phyloP scores from a whole-genome alignment of 1,140 invertebrate species.

The Telenomus remus region DNA sequence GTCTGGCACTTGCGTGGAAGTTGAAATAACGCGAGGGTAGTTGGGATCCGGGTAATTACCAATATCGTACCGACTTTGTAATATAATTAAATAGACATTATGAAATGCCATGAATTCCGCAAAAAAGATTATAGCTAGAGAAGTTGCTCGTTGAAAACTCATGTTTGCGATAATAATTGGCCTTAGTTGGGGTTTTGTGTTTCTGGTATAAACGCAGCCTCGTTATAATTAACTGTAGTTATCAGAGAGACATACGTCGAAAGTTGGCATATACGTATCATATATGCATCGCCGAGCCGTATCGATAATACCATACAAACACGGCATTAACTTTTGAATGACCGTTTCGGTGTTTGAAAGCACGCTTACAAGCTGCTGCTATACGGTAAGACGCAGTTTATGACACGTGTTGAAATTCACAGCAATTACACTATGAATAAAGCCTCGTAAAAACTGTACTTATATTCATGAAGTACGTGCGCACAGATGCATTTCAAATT shows the following conservation, averaged over 20 bases:
- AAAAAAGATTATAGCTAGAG: slow-evolving; percentile 31
- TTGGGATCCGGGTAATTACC: slow-evolving; percentile 42
- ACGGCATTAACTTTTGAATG: background rate
- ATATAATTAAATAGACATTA: slow-evolving; percentile 51
- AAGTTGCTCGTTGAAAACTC: slow-evolving; percentile 32
- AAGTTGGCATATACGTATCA: background rate
- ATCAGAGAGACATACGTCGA: background rate
- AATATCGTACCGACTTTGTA: slow-evolving; percentile 46
- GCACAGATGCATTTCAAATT: slow-evolving; percentile 22
- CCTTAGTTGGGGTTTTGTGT: slow-evolving; percentile 24
- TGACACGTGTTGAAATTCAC: slow-evolving; percentile 49
- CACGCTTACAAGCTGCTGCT: too few species aligned
- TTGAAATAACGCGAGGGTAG: slow-evolving; percentile 25
- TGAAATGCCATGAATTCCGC: slow-evolving; percentile 44
- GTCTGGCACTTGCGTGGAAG: slow-evolving; percentile 32
- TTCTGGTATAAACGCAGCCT: slow-evolving; percentile 5
- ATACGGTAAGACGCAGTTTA: slow-evolving; percentile 16
- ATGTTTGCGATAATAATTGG: slow-evolving; percentile 31
- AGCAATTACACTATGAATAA: slow-evolving; percentile 50
- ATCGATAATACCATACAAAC: background rate
- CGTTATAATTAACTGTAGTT: slow-evolving; percentile 15
- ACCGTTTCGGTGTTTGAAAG: slow-evolving; percentile 1
- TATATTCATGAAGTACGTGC: slow-evolving; percentile 44
- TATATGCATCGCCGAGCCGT: background rate
- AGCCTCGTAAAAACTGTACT: slow-evolving; percentile 41